Evolutionary conservation across 2,888 invertebrate genomes (phyloP), one percentile per base, ranked within the genome.

Genomic region (Synergus umbraculus): DNA sequence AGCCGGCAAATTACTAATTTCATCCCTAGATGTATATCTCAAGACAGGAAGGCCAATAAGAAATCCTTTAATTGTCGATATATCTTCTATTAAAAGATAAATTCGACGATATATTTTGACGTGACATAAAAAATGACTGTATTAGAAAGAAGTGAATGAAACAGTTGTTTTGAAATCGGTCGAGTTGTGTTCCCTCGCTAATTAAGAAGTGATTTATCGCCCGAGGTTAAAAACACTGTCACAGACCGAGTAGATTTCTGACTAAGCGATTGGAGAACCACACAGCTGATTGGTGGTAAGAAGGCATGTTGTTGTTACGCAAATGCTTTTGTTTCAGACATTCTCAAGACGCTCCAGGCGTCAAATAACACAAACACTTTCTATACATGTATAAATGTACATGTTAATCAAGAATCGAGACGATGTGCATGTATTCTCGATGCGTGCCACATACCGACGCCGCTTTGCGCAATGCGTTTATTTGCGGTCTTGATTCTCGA

Each of bases 371-470:
- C 29, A 58, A 41, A 60, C 49, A 44, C 12, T 5, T 12, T 13
- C 58, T n/a, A 22, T 22, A 18, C 18, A 44, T 76, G 37, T 10
- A 44, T 44, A 18, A 44, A 67, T 22, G 67, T 18, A 46, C 46
- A 67, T 46, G 43, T 44, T 63, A 60, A 63, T 76, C 44, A 44
- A 63, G 76, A 64, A 49, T 77, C 77, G n/a, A 64, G 77, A 77
- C 77, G 77, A 77, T 64, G 65, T 77, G 77, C 46, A 63, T 65
- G 77, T 65, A 77, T 77, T 77, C 77, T 65, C 49, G 15, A 49
- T 58, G 60, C 76, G 76, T 60, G 15, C 76, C 65, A 29, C 64
- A 77, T 63, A 18, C 63, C 77, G 54, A 4, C 18, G 29, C 0
- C n/a, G n/a, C 13, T 49, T 76, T 76, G 29, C 58, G 76, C 76